Evolutionary conservation across 2,113 vertebrate species (phyloP), one percentile per base, ranked within the genome.

Genomic region (Nothocercus nigrocapillus): DNA sequence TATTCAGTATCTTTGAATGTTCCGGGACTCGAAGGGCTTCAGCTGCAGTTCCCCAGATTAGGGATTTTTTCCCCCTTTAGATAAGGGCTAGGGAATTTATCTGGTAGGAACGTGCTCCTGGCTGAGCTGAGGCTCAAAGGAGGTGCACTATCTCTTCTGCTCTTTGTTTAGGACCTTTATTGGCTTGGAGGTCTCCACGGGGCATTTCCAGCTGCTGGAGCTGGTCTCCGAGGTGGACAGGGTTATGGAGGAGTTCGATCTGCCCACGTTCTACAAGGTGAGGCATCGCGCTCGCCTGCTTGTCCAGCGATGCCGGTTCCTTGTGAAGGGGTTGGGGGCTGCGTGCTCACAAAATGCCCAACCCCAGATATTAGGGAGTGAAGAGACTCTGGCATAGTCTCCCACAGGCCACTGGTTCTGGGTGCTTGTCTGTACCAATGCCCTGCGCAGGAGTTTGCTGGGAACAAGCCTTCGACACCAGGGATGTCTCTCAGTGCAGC

Each of bases 231-330:
- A 98, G 51, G 98, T 99, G 30, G 99, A 99, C 90, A 92, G 79
- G 95, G 98, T 98, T 22, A 98, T 99, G 98, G 94, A 98, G 49
- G 99, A 99, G 75, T 99, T 99, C 90, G 93, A 95, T 88, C 98
- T 99, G 63, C 96, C 98, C 32, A 98, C 98, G 1, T 99, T 99
- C 92, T 99, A 99, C 94, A 97, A 99, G 98, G 99, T 99, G 91
- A 96, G 79, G 32, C 3, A 2, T 85, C 44, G 79, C 30, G 58
- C 22, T 92, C 53, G 28, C 20, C 38, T 91, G 49, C 79, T 1
- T 7, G 49, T 77, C 72, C 16, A 8, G 67, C 66, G 20, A 9
- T 80, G 63, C 38, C 0, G 59, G 5, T 73, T 91, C 30, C 17
- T 9, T 42, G n/a, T 0, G 0, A 13, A 90, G 34, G 24, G 30